Evolutionary conservation across 2,888 invertebrate genomes (phyloP).

Genomic region (Mythimna pallens): DNA sequence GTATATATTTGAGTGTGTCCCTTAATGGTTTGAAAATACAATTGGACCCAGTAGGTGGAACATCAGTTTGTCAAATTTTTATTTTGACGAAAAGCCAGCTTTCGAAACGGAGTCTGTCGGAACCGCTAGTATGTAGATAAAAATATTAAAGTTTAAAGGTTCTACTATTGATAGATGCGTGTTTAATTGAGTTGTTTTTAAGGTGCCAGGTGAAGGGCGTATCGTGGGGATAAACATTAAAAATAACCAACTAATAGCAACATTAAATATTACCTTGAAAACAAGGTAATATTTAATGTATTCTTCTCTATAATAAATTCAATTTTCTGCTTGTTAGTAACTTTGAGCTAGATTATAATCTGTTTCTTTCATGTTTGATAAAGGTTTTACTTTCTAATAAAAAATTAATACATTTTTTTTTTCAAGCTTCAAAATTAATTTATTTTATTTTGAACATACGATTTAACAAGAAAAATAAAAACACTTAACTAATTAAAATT

Average conservation of each 20-base stretch:
- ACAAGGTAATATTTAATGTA: conserved; percentile 57
- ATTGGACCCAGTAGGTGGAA: too few relatives aligned
- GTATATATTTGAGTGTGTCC: too few relatives aligned
- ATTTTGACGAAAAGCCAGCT: too few relatives aligned
- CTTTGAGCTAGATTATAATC: conserved; percentile 11
- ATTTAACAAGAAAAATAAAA: too few relatives aligned
- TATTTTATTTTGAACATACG: too few relatives aligned
- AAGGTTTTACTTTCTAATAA: not conserved
- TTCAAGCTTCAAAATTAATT: too few relatives aligned
- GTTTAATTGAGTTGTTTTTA: conserved; percentile 54
- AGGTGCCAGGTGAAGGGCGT: conserved; percentile 64
- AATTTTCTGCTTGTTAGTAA: conserved; percentile 33
- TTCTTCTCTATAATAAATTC: conserved; percentile 24
- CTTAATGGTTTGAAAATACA: too few relatives aligned
- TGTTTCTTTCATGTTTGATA: conserved; percentile 1
- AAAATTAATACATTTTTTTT: too few relatives aligned
- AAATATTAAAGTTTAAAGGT: conserved; percentile 18
- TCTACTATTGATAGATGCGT: conserved; percentile 26
- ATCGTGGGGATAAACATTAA: conserved; percentile 61
- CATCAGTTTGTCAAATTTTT: too few relatives aligned
- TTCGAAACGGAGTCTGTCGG: too few relatives aligned
- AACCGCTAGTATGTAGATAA: conserved; percentile 13
- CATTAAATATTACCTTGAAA: too few relatives aligned
- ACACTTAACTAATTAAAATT: too few relatives aligned
- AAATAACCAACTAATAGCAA: conserved; percentile 68